Conservation (phyloP, 64 coral and sea anemone genomes). For the Stichodactyla helianthus region DNA sequence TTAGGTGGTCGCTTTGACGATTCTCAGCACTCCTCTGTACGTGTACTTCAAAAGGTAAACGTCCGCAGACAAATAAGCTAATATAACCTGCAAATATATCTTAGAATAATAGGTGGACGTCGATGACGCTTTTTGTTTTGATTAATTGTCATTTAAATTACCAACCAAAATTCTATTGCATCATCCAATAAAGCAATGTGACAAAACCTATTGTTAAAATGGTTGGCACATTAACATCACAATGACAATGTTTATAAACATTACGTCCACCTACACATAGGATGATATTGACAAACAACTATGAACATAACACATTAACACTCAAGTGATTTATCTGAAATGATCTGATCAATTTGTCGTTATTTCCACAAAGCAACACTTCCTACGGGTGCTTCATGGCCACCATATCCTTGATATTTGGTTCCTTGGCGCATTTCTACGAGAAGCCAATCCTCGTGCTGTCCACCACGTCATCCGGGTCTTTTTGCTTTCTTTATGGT, state of each 20-base stretch:
- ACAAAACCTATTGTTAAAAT: too few relatives aligned
- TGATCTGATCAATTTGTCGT: background rate
- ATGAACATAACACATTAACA: too few relatives aligned
- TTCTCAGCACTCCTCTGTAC: slow-evolving; percentile 69
- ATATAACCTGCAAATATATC: background rate
- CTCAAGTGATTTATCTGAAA: too few relatives aligned
- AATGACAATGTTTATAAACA: too few relatives aligned
- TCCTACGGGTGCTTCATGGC: slow-evolving; percentile 79
- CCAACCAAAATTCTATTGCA: too few relatives aligned
- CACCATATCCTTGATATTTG: slow-evolving; percentile 65
- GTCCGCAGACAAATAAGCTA: background rate
- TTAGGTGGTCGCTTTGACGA: slow-evolving; percentile 58
- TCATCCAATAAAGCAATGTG: too few relatives aligned
- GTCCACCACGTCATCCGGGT: slow-evolving; percentile 63
- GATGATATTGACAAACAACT: too few relatives aligned
- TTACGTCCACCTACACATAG: too few relatives aligned
- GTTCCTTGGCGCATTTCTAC: slow-evolving; percentile 65
- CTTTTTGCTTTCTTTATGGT: slow-evolving; percentile 84
- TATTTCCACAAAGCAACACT: slow-evolving; percentile 42
- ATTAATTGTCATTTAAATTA: too few relatives aligned
- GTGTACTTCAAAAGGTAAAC: slow-evolving; percentile 71
- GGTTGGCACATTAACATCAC: too few relatives aligned
- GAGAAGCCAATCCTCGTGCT: slow-evolving; percentile 85
- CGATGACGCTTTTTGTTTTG: too few relatives aligned
- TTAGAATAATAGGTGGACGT: too few relatives aligned